Conservation (phyloP, 2,888 invertebrate species). For the Rhimphoctona megacephalus region DNA sequence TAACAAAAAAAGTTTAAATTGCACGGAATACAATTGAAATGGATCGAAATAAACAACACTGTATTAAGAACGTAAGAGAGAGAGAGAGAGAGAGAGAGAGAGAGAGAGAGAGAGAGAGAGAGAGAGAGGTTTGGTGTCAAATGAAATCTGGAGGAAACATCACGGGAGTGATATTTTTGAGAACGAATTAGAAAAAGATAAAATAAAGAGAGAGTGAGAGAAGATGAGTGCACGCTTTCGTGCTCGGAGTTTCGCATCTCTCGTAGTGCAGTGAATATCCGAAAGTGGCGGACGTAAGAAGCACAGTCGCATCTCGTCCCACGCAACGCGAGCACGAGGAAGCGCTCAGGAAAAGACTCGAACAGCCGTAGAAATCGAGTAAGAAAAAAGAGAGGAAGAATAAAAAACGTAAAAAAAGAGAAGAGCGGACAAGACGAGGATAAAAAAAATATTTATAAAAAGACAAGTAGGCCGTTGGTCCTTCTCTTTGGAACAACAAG, state of each 20-base stretch:
- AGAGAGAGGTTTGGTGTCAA: constrained; percentile 13
- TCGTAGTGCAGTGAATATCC: constrained; percentile 46
- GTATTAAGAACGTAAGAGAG: constrained; percentile 22
- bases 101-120: too few species aligned
- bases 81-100: too few species aligned
- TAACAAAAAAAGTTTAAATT: not conserved
- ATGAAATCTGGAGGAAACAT: not conserved
- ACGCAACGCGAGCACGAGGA: constrained; percentile 66
- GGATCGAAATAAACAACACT: constrained; percentile 1
- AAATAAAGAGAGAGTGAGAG: constrained; percentile 40
- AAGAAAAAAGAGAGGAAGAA: constrained; percentile 38
- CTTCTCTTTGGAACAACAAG: constrained; percentile 40
- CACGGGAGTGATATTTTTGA: constrained; percentile 57
- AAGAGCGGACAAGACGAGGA: constrained; percentile 11
- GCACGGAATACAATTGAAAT: not conserved
- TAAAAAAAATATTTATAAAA: constrained; percentile 41
- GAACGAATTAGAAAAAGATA: constrained; percentile 42
- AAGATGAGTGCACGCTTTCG: constrained; percentile 45
- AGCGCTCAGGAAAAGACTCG: constrained; percentile 43
- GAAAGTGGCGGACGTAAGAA: constrained; percentile 52
- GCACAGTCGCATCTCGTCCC: constrained; percentile 65
- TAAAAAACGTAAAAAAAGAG: constrained; percentile 3
- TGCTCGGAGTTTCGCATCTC: constrained; percentile 41
- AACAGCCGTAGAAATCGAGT: constrained; percentile 40
- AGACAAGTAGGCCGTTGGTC: constrained; percentile 26